A percentile compares a stretch with the other conserved stretches of the same genome.
These are phyloP conservation scores for Atherix ibis DNA, from an alignment of 2,888 invertebrate species.

Conservation along the genomic window DNA sequence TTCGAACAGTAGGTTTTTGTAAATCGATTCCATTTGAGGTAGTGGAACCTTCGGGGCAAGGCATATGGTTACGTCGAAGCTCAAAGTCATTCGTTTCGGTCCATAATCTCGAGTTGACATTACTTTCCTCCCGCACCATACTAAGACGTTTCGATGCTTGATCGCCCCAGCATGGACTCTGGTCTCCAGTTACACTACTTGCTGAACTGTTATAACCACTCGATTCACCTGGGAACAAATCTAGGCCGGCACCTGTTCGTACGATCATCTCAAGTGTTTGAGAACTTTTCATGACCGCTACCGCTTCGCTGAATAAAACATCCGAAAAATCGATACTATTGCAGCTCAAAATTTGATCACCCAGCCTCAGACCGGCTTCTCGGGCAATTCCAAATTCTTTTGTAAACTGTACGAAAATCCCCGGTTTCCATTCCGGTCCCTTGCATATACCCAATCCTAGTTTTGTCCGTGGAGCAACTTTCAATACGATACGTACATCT, in stretches of 20 bases:
- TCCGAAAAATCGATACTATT: conserved; percentile 67
- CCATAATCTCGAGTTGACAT: too few species aligned
- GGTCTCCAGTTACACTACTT: conserved; percentile 63
- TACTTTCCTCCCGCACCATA: conserved; percentile 53
- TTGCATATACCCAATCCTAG: conserved; percentile 77
- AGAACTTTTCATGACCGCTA: conserved; percentile 62
- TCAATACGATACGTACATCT: conserved; percentile 58
- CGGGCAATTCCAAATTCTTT: conserved; percentile 78
- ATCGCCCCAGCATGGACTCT: conserved; percentile 51
- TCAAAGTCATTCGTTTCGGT: conserved; percentile 5
- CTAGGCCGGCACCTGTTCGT: conserved; percentile 61
- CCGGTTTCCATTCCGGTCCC: conserved; percentile 74
- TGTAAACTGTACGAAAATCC: conserved; percentile 80
- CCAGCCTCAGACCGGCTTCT: conserved; percentile 73
- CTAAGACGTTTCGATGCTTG: conserved; percentile 45
- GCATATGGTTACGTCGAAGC: conserved; percentile 28
- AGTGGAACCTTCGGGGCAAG: neutral
- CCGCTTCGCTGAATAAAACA: conserved; percentile 69
- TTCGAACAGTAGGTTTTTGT: conserved; percentile 32
- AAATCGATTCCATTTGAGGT: too few species aligned
- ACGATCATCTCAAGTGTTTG: conserved; percentile 61
- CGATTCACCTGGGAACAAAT: conserved; percentile 65
- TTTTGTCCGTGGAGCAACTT: conserved; percentile 67
- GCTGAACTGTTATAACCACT: conserved; percentile 73
- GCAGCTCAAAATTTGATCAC: conserved; percentile 81